Base-by-base conservation (phyloP, 2,888 invertebrate species). In the Dynastes maya region DNA sequence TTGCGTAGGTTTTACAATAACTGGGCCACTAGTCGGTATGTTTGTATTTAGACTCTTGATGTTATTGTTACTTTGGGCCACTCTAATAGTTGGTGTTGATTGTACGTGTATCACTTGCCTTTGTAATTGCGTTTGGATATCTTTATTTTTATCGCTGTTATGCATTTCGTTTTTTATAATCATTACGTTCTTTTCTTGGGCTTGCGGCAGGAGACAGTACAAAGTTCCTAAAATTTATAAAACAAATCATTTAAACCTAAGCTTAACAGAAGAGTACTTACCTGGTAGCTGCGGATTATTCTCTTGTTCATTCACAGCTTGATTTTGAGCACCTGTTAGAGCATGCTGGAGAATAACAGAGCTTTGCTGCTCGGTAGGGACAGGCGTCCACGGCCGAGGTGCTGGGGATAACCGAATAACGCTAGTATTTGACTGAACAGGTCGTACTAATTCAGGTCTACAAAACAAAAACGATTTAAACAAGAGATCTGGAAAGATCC, bases 351-450 rank as follows among this genome's bases (percentile, higher is more conserved):
- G 83, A 79, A 88, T 88, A 51, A 88, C 88, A 3, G 53, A 53
- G 80, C 87, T 87, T 74, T 83, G 90, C 51, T 90, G 88, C 3
- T 91, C 91, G 81, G 89, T 89, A 0, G 88, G 76, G 22, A 78
- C 72, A 2, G 78, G 71, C 16, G 71, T 72, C 88, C 88, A 88
- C 40, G 86, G 86, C 72, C 90, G 90, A 64, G 93, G 92, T 81
- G 93, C 94, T 11, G 96, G 96, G 1, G 96, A 96, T 85, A 96
- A 94, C 86, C 96, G 90, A 85, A 96, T 96, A 53, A 96, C 96
- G 89, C 96, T 95, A 40, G 95, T 94, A 64, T 93, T 92, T 49
- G 91, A 91, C 84, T 87, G 90, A 37, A 90, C 90, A 13, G 95
- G 94, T 80, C 94, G 91, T 11, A 95, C 93, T 83, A 93, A 88